Evolutionary conservation across 2,113 vertebrate species (phyloP), one percentile per base, ranked within the genome.

Genomic region (Gnathonemus echidnorhynchus): DNA sequence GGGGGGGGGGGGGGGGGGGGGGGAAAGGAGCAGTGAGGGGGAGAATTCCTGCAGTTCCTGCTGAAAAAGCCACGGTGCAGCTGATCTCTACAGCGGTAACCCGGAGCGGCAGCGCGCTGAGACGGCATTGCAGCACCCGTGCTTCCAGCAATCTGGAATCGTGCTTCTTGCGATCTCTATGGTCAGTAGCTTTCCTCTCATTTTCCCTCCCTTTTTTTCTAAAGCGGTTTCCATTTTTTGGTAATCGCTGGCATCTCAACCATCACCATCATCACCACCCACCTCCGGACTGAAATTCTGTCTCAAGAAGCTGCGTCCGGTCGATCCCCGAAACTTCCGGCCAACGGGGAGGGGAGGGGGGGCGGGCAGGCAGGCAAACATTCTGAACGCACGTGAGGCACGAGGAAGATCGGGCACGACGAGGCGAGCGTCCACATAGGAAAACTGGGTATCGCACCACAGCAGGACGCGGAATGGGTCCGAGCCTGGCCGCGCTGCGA

Each of bases 71-170:
- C 85, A 53, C 49, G 2, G 48, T 53, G 50, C 86, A 53, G 86
- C 46, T 31, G 49, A n/a, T 87, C 50, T 56, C 50, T 53, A 53
- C 49, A 53, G 31, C 50, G 53, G 27, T 21, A 87, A 39, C 86
- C 86, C 2, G n/a, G 62, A 53, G 86, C 46, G 13, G 84, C 45
- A 21, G 48, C 91, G 91, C 93, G 94, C 92, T 93, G 94, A 94
- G 95, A 96, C 96, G 95, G 94, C 95, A 96, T 93, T 97, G 96
- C 97, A 97, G 96, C 91, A 88, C 92, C 92, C 95, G 10, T 96
- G 95, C 93, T 93, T 92, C 91, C 91, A 91, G 92, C 90, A 92
- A 92, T 92, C 90, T 88, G 45, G 53, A 11, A n/a, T 4, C 31
- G 86, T 88, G 70, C 95, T 94, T 90, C 87, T 70, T 88, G 86